These are phyloP conservation scores for Astreopora myriophthalma DNA, from an alignment of 64 coral and sea anemone genomes.

Conservation along the genomic window DNA sequence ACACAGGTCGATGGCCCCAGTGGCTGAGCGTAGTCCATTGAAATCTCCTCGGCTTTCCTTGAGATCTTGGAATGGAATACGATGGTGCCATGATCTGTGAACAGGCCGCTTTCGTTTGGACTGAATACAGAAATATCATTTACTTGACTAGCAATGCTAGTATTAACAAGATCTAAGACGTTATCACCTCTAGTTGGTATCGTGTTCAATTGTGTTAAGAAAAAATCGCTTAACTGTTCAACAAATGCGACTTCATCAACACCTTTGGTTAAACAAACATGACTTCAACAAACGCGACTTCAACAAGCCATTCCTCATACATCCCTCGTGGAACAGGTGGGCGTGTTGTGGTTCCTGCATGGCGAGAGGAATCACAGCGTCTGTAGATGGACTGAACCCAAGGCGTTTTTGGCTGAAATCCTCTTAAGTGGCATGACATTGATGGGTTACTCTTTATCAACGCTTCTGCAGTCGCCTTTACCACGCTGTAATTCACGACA, in stretches of 20 bases:
- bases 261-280: conserved; percentile 19
- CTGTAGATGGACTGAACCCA: conserved; percentile 48
- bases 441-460: conserved; percentile 26
- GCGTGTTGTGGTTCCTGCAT: conserved; percentile 45
- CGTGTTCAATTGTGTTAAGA: conserved; percentile 63
- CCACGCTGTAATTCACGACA: not conserved
- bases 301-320: conserved; percentile 55
- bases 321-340: conserved; percentile 11
- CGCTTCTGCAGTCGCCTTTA: not conserved
- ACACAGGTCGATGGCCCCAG: conserved; percentile 31
- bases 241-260: conserved; percentile 59
- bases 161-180: conserved; percentile 62
- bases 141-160: conserved; percentile 31
- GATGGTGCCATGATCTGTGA: conserved; percentile 55
- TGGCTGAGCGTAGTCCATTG: conserved; percentile 23
- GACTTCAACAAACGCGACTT: too few relatives aligned
- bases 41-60: conserved; percentile 64
- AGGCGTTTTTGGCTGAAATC: not conserved
- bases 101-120: conserved; percentile 35
- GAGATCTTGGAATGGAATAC: conserved; percentile 35
- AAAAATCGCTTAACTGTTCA: conserved; percentile 49
- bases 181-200: conserved; percentile 59
- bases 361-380: conserved; percentile 42
- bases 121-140: conserved; percentile 32
- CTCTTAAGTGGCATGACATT: not conserved